Base-by-base conservation (phyloP, 2,888 invertebrate genomes). In the Drosophila formosana region DNA sequence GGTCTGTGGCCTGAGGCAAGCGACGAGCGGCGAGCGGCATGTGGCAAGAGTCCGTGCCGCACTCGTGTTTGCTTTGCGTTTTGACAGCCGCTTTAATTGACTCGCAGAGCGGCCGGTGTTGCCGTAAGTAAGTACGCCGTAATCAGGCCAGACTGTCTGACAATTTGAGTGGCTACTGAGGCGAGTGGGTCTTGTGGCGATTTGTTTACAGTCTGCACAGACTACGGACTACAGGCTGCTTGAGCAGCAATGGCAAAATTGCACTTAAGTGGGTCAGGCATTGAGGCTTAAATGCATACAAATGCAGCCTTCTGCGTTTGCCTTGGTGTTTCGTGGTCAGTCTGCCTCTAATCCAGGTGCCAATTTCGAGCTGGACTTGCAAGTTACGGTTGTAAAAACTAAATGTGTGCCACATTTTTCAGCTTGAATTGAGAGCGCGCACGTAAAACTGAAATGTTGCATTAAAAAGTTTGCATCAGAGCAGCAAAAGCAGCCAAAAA, bases 361-460 rank as follows among this genome's bases (percentile, higher is more conserved):
- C 66, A 71, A 68, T 60, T 67, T 68, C n/a, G 26, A 58, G 55
- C 32, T 43, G n/a, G 28, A 60, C 30, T 25, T 30, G 7, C 11
- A 53, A 52, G 39, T 5, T 34, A 13, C 18, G 50, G 57, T 60
- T 62, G 52, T 83, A 76, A 83, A 85, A 85, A 62, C 80, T 62
- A 78, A 82, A 82, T 78, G 86, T 85, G 70, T 68, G 66, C 78
- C 74, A 62, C 68, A 79, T 78, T 70, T 75, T 79, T 71, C 71
- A 69, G 80, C 67, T 81, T 70, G 69, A 78, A 56, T 61, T 60
- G 62, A 78, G 72, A 78, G 72, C 69, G 72, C 69, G 62, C 68
- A 75, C 79, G 81, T 83, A 68, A 68, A 76, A 67, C 81, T 77
- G 51, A 71, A 87, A 80, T 84, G 87, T 80, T 61, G 74, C 75